Evolutionary conservation across 2,888 invertebrate species (phyloP).

Genomic region (Sabellastarte sp.): DNA sequence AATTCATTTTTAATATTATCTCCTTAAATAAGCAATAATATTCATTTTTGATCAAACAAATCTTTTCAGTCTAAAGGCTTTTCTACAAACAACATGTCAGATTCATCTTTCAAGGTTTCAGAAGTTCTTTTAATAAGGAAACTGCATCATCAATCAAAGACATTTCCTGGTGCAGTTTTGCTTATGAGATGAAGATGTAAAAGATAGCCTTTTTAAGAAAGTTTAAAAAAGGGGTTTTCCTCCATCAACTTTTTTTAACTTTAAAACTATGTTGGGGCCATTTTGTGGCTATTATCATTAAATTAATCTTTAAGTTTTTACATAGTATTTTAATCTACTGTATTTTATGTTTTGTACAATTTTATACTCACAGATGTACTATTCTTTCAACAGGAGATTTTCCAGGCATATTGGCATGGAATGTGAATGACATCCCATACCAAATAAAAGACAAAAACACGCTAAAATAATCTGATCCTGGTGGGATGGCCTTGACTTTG

Average conservation of each 20-base stretch:
- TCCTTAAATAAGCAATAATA: background rate
- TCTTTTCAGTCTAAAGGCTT: background rate
- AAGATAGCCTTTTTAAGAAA: no score
- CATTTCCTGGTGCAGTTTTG: no score
- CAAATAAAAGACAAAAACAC: slow-evolving; percentile 20
- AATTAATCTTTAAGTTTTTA: no score
- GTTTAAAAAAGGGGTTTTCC: no score
- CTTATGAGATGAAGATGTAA: no score
- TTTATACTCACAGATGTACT: background rate
- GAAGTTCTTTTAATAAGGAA: no score
- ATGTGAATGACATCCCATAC: slow-evolving; percentile 22
- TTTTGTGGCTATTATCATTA: no score
- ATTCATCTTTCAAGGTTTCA: no score
- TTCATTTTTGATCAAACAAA: background rate
- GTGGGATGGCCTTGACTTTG: background rate
- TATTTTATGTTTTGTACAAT: no score
- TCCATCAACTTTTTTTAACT: no score
- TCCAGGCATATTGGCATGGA: slow-evolving; percentile 24
- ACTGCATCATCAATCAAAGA: no score
- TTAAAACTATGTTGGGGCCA: no score
- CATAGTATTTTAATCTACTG: background rate
- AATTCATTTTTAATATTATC: background rate
- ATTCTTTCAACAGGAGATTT: slow-evolving; percentile 7
- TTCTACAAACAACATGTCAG: background rate
- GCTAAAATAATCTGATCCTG: slow-evolving; percentile 12